Evolutionary conservation across 2,888 invertebrate genomes (phyloP).

Genomic region (Meiosimyza decipiens): DNA sequence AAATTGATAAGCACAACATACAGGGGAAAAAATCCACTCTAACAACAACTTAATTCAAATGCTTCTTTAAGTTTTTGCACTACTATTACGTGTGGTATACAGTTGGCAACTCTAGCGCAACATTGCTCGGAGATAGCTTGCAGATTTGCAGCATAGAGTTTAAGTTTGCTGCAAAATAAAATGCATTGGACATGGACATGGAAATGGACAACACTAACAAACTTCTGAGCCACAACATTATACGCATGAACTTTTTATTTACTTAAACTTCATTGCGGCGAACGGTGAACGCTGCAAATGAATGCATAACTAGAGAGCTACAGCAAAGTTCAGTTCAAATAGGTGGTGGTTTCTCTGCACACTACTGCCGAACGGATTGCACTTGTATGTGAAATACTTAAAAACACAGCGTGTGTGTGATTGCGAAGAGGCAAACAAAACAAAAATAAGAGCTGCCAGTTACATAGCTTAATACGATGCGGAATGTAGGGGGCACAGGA

Average conservation of each 20-base stretch:
- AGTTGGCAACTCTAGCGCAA: conserved; percentile 23
- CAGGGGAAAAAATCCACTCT: not conserved
- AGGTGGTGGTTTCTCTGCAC: conserved; percentile 21
- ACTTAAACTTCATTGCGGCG: conserved; percentile 11
- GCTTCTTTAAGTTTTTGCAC: not conserved
- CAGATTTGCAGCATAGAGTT: conserved; percentile 20
- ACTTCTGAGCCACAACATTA: not conserved
- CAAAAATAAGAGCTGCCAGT: conserved; percentile 24
- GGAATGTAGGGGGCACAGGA: not conserved
- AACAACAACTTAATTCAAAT: conserved; percentile 21
- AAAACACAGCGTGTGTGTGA: conserved; percentile 47
- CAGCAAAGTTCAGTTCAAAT: conserved; percentile 6
- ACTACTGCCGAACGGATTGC: conserved; percentile 1
- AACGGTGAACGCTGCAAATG: not conserved
- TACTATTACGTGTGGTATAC: not conserved
- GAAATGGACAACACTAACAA: not conserved
- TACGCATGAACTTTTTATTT: conserved; percentile 11
- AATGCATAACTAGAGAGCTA: not conserved
- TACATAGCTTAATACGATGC: not conserved
- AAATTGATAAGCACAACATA: not conserved
- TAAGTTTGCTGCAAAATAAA: conserved; percentile 2
- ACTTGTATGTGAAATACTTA: conserved; percentile 25
- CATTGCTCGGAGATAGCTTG: conserved; percentile 9
- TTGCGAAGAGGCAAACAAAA: conserved; percentile 45
- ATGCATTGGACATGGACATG: not conserved